Percentiles rank a stretch among this genome's conserved stretches.
phyloP scores from a whole-genome alignment of 2,888 invertebrate genomes.

The Chaetogeoica ovagalla region DNA sequence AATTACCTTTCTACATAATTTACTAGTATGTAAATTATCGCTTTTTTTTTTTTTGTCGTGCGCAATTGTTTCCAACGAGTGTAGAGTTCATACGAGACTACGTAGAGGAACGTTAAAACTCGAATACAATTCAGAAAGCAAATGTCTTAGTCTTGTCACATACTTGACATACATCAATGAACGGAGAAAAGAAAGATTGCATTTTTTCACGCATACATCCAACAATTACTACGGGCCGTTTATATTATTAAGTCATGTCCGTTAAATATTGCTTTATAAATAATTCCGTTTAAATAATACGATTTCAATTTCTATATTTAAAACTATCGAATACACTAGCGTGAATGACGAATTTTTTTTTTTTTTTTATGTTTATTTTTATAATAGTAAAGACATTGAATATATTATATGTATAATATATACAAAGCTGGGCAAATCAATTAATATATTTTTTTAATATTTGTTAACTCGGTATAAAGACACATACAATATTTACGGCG shows the following conservation, averaged over 20 bases:
- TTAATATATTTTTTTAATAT: too few relatives aligned
- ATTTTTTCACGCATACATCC: conserved; percentile 19
- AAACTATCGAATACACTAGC: not conserved
- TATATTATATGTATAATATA: not conserved
- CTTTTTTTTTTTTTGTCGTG: too few relatives aligned
- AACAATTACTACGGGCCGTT: not conserved
- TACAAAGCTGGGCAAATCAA: too few relatives aligned
- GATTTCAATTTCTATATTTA: not conserved
- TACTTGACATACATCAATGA: not conserved
- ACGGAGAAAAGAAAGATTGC: conserved; percentile 5
- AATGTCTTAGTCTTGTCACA: conserved; percentile 35
- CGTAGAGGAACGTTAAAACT: not conserved
- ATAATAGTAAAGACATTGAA: too few relatives aligned
- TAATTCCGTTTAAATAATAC: not conserved
- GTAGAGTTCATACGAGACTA: too few relatives aligned
- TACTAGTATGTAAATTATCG: too few relatives aligned
- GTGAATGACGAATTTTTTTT: too few relatives aligned
- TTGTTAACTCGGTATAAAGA: too few relatives aligned
- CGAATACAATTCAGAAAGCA: conserved; percentile 20
- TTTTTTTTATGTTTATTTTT: not conserved
- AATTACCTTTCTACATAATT: too few relatives aligned
- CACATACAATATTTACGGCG: too few relatives aligned
- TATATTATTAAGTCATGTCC: not conserved
- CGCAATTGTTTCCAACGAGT: too few relatives aligned
- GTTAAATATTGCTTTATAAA: not conserved